phyloP scores from a whole-genome alignment of 2,113 vertebrate genomes.

The Prunella fulvescens region DNA sequence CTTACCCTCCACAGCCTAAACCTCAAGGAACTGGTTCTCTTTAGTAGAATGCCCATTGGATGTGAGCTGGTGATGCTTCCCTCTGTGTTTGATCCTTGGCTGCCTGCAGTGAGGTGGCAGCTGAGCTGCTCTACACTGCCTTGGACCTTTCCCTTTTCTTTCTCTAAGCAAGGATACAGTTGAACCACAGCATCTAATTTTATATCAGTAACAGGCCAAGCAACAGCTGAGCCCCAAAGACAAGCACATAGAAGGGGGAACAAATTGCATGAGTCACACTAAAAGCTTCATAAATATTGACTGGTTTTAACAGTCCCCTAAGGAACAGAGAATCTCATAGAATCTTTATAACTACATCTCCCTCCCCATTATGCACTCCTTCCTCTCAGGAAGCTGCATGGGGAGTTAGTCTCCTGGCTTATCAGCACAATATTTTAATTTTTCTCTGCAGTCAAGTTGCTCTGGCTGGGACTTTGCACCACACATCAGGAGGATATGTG shows the following conservation, averaged over 20 bases:
- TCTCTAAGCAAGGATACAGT: not conserved
- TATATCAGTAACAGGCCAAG: not conserved
- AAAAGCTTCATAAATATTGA: slow-evolving; percentile 72
- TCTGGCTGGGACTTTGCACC: not conserved
- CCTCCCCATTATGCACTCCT: not conserved
- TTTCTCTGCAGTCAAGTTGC: not conserved
- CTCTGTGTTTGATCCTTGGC: not conserved
- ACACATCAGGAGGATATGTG: not conserved
- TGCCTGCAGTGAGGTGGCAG: not conserved
- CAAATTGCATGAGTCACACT: slow-evolving; percentile 56
- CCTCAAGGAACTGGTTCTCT: not conserved
- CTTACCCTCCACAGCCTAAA: not conserved
- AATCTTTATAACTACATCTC: slow-evolving; percentile 18
- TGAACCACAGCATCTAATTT: slow-evolving; percentile 30
- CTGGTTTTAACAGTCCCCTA: slow-evolving; percentile 31
- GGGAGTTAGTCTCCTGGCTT: not conserved
- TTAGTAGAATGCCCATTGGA: fast-evolving
- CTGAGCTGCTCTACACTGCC: not conserved
- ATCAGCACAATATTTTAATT: not conserved
- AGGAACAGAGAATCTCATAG: slow-evolving; percentile 23
- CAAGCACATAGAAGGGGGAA: not conserved
- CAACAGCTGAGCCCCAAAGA: slow-evolving; percentile 44
- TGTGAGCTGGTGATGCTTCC: not conserved
- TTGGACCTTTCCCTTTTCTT: not conserved
- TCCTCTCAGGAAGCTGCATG: not conserved